Percentiles rank a stretch among this genome's conserved stretches.
phyloP scores from a whole-genome alignment of 2,888 invertebrate genomes.

The Sturmia bella region DNA sequence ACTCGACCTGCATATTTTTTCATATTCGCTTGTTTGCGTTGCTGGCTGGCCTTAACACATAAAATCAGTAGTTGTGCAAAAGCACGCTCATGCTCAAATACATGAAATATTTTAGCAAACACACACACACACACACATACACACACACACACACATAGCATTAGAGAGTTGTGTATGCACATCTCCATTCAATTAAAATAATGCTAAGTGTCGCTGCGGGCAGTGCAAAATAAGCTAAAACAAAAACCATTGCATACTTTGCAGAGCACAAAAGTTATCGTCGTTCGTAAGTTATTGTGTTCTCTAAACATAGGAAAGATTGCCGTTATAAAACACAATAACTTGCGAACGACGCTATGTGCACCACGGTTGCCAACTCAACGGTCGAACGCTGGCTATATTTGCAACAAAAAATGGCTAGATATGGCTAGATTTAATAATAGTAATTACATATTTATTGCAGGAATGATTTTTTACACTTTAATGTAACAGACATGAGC shows the following conservation, averaged over 20 bases:
- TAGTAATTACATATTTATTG: too few species aligned
- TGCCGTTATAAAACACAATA: too few species aligned
- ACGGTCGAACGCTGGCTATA: too few species aligned
- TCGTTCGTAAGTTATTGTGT: too few species aligned
- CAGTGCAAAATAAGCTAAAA: slow-evolving; percentile 58
- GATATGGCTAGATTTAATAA: too few species aligned
- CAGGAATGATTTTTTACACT: too few species aligned
- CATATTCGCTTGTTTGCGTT: slow-evolving; percentile 32
- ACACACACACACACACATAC: slow-evolving; percentile 29
- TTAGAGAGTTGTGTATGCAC: slow-evolving; percentile 6
- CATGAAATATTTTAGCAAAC: slow-evolving; percentile 23
- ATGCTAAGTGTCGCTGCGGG: slow-evolving; percentile 68
- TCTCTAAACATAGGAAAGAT: too few species aligned
- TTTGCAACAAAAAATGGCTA: too few species aligned
- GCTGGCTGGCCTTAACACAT: slow-evolving; percentile 69
- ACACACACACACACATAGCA: slow-evolving; percentile 5
- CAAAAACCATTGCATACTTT: slow-evolving; percentile 66
- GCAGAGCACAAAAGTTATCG: slow-evolving; percentile 55
- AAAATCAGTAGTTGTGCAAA: slow-evolving; percentile 62
- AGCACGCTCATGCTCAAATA: slow-evolving; percentile 33
- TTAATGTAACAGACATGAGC: too few species aligned
- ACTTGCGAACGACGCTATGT: too few species aligned
- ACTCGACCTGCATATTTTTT: slow-evolving; percentile 59
- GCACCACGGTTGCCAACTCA: too few species aligned
- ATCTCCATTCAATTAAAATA: slow-evolving; percentile 63